Conservation (phyloP, 2,888 invertebrate species). For the Scaptomyza caliginosa region DNA sequence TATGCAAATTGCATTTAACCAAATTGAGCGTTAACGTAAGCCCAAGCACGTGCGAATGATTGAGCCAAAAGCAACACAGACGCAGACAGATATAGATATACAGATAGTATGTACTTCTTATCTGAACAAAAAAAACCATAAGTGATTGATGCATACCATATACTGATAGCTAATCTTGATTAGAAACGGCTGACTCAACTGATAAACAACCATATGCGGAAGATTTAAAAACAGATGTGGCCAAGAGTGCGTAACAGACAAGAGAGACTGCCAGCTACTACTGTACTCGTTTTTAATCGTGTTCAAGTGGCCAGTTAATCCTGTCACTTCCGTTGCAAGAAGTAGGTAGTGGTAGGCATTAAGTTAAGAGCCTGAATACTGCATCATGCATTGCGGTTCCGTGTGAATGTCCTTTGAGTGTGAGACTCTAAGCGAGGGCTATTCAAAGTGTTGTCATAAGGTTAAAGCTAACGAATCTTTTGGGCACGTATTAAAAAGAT, state of each 20-base stretch:
- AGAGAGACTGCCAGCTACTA: neutral
- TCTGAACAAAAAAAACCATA: slow-evolving; percentile 6
- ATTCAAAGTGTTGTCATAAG: slow-evolving; percentile 1
- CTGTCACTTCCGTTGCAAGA: slow-evolving; percentile 60
- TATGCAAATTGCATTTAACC: slow-evolving; percentile 71
- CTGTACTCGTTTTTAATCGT: slow-evolving; percentile 53
- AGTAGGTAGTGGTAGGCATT: slow-evolving; percentile 22
- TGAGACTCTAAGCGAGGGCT: slow-evolving; percentile 36
- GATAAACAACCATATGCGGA: slow-evolving; percentile 46
- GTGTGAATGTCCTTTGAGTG: slow-evolving; percentile 44
- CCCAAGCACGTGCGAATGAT: slow-evolving; percentile 74
- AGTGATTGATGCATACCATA: slow-evolving; percentile 29
- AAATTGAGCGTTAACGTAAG: slow-evolving; percentile 68
- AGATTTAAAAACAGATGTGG: slow-evolving; percentile 20
- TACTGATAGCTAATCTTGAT: slow-evolving; percentile 35
- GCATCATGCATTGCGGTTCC: slow-evolving; percentile 50
- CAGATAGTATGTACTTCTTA: slow-evolving; percentile 29
- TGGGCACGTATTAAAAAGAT: neutral
- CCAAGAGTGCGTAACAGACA: neutral
- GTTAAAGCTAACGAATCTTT: too few relatives aligned
- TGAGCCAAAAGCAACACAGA: slow-evolving; percentile 22
- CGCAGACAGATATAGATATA: slow-evolving; percentile 13
- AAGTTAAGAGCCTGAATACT: slow-evolving; percentile 27
- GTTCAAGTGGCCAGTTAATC: slow-evolving; percentile 77
- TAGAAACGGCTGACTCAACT: slow-evolving; percentile 18